Base-by-base conservation (phyloP, 2,888 invertebrate genomes). In the Agrochola lychnidis region DNA sequence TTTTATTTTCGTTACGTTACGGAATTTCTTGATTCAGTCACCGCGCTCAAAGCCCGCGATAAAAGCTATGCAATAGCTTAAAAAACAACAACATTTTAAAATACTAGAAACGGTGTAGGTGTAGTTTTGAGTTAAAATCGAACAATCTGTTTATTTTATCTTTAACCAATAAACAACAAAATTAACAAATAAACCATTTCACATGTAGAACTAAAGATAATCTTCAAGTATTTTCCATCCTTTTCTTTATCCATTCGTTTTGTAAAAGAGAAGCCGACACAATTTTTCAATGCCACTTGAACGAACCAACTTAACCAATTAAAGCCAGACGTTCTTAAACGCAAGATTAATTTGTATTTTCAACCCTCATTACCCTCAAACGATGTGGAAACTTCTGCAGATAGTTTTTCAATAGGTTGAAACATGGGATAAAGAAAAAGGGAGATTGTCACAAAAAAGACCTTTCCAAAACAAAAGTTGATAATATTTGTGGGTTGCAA, bases 311-410 rank as follows among this genome's bases (percentile, higher is more conserved):
- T 87, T 87, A 71, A 53, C 76, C 73, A 81, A 84, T 86, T 86
- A 84, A 80, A 87, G 70, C 77, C 86, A 85, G 81, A 84, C 76
- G 84, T 78, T 84, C 61, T 72, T 85, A 72, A 70, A 77, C 63
- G 81, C 67, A 86, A 85, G 83, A 86, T 84, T 84, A 86, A 84
- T 84, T 83, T 86, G 76, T 84, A 84, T 86, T 84, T 73, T 73
- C 64, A 83, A 83, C 70, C 83, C 83, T 86, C 83, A 82, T 82
- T 82, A 82, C 64, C 71, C 85, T 76, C 57, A 72, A 82, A 69
- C 64, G 84, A 81, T 81, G 61, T 68, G 61, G 82, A 76, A 85
- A 82, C 62, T 48, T 78, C 51, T 25, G 22, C n/a, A 74, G 79
- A 86, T 86, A 86, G 83, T 83, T 74, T 66, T 72, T 70, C 68